Conservation (phyloP, 2,888 invertebrate species). For the Caenorhabditis japonica region DNA sequence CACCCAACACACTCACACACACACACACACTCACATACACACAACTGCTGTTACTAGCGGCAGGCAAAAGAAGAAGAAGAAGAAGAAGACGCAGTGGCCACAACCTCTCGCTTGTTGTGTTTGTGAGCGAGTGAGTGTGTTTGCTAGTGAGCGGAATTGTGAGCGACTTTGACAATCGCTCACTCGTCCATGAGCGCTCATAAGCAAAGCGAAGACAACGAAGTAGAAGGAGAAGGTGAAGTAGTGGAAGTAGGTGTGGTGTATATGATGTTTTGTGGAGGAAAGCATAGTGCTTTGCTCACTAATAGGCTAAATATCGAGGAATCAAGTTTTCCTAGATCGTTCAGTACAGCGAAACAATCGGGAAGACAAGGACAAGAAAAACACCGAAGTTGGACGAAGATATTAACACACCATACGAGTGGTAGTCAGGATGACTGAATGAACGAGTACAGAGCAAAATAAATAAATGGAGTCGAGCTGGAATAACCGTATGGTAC, state of each 20-base stretch:
- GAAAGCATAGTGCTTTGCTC: too few relatives aligned
- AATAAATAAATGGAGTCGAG: not conserved
- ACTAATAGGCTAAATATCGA: too few relatives aligned
- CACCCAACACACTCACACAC: constrained; percentile 41
- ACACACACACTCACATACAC: constrained; percentile 26
- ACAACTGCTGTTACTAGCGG: constrained; percentile 51
- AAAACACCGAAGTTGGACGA: too few relatives aligned
- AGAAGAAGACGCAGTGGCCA: constrained; percentile 36
- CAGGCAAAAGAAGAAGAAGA: constrained; percentile 28
- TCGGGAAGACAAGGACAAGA: too few relatives aligned
- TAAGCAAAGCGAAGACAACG: constrained; percentile 4
- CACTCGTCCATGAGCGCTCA: constrained; percentile 20
- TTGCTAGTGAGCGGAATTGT: constrained; percentile 39
- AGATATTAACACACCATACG: too few relatives aligned
- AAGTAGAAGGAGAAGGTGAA: constrained; percentile 24
- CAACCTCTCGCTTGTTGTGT: constrained; percentile 23
- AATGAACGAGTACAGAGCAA: too few relatives aligned
- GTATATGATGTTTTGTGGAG: too few relatives aligned
- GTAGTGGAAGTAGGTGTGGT: too few relatives aligned
- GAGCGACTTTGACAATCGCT: constrained; percentile 42
- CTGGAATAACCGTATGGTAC: not conserved
- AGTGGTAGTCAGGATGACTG: too few relatives aligned
- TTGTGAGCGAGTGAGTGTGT: constrained; percentile 36
- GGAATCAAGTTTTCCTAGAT: too few relatives aligned
- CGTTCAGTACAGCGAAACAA: too few relatives aligned